phyloP scores from a whole-genome alignment of 30 jellyfish, hydroid and myxozoan species.

The Mastigias papua region DNA sequence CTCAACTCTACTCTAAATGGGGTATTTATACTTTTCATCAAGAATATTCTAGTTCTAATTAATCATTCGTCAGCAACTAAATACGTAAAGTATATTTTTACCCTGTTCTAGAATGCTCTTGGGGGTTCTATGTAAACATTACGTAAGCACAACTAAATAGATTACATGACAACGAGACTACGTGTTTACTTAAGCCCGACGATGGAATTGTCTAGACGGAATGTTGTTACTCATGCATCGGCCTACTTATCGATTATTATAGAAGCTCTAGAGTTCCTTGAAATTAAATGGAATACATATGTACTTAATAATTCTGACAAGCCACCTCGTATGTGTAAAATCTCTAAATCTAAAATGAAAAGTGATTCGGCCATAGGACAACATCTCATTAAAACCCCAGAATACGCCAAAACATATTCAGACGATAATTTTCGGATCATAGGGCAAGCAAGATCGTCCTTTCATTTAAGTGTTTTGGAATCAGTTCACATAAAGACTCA shows the following conservation, averaged over 20 bases:
- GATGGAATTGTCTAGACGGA: slow-evolving; percentile 38
- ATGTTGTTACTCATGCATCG: neutral
- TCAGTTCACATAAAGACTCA: too few relatives aligned
- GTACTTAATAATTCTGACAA: slow-evolving; percentile 10
- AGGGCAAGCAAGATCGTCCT: too few relatives aligned
- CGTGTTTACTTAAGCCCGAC: slow-evolving; percentile 46
- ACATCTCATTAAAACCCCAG: too few relatives aligned
- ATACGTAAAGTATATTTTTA: slow-evolving; percentile 13
- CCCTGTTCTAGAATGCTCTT: slow-evolving; percentile 17
- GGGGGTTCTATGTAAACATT: slow-evolving; percentile 3
- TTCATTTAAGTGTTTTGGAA: too few relatives aligned
- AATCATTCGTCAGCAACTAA: slow-evolving; percentile 18
- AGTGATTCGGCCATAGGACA: too few relatives aligned
- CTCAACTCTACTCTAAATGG: slow-evolving; percentile 21
- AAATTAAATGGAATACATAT: slow-evolving; percentile 11
- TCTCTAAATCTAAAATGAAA: too few relatives aligned
- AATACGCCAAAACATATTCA: too few relatives aligned
- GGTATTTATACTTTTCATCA: slow-evolving; percentile 3
- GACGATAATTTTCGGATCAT: too few relatives aligned
- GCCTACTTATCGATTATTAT: slow-evolving; percentile 14
- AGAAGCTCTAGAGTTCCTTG: slow-evolving; percentile 17
- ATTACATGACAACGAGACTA: slow-evolving; percentile 24
- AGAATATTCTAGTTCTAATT: slow-evolving; percentile 25
- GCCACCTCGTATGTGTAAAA: too few relatives aligned
- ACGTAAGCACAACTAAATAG: slow-evolving; percentile 19